Conservation (phyloP, 2,888 invertebrate species). For the Leptinotarsa tumamoca region DNA sequence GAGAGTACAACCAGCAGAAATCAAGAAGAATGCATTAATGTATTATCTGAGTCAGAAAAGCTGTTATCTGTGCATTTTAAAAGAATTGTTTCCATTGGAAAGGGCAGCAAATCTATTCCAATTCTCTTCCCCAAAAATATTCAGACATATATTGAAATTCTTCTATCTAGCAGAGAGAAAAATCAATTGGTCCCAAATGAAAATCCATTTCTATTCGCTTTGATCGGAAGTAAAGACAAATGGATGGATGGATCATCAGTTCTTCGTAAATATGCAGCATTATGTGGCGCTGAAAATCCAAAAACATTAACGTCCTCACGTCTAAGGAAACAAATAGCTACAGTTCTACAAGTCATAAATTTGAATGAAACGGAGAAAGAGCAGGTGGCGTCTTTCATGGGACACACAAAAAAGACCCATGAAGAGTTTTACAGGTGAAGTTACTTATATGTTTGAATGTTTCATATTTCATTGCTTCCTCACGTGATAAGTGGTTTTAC, state of each 20-base stretch:
- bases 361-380: constrained; percentile 31
- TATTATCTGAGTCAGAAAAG: constrained; percentile 46
- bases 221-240: constrained; percentile 41
- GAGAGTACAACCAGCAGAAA: constrained; percentile 25
- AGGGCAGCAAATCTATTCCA: constrained; percentile 43
- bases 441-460: not conserved
- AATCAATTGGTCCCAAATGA: constrained; percentile 42
- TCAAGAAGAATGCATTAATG: constrained; percentile 46
- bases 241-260: constrained; percentile 49
- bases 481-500: not conserved
- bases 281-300: constrained; percentile 46
- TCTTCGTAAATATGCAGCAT: constrained; percentile 46
- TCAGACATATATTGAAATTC: constrained; percentile 27
- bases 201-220: constrained; percentile 50
- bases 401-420: constrained; percentile 34
- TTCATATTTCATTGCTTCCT: not conserved
- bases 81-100: constrained; percentile 42
- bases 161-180: constrained; percentile 35
- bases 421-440: constrained; percentile 32
- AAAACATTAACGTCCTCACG: constrained; percentile 44
- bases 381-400: constrained; percentile 34
- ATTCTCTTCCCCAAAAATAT: constrained; percentile 32
- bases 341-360: constrained; percentile 46
- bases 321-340: constrained; percentile 51
- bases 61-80: constrained; percentile 43